Conservation (phyloP, 2,888 invertebrate genomes). For the Hydriomena furcata region DNA sequence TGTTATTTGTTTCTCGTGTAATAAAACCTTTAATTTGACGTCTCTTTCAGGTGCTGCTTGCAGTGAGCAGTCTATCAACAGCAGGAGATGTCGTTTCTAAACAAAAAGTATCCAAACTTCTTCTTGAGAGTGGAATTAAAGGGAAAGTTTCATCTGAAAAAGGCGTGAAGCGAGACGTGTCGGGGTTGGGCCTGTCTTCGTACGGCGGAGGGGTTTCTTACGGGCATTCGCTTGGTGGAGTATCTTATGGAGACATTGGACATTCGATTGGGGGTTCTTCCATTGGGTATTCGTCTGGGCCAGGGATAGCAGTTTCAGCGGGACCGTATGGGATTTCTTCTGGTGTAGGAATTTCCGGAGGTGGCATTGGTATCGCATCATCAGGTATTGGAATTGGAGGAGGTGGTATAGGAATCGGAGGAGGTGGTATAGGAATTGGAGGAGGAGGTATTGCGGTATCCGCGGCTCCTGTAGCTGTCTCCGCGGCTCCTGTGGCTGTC, state of each 20-base stretch:
- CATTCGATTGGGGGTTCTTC: conserved; percentile 10
- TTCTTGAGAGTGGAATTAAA: conserved; percentile 64
- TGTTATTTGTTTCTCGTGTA: too few relatives aligned
- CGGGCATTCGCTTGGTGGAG: conserved; percentile 2
- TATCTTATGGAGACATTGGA: conserved; percentile 5
- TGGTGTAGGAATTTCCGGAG: conserved; percentile 16
- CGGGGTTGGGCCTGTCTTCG: conserved; percentile 15
- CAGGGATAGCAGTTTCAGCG: conserved; percentile 16
- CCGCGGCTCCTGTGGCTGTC: conserved; percentile 27
- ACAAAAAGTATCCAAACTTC: conserved; percentile 61
- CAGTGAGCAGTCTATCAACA: conserved; percentile 62
- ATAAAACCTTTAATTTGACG: too few relatives aligned
- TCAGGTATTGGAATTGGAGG: conserved; percentile 10
- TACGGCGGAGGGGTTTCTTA: conserved; percentile 10
- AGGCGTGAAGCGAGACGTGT: conserved; percentile 64
- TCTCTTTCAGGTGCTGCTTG: conserved; percentile 65
- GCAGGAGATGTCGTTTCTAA: conserved; percentile 57
- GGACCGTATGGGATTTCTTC: conserved; percentile 8
- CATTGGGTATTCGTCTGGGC: conserved; percentile 18
- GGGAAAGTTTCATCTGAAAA: conserved; percentile 58
- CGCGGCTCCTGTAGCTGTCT: conserved; percentile 32
- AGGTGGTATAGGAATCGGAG: conserved; percentile 7
- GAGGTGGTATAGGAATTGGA: too few relatives aligned
- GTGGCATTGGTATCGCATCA: conserved; percentile 4
- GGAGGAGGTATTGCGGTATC: conserved; percentile 22